Percentiles rank a stretch among this genome's conserved stretches.
phyloP scores from a whole-genome alignment of 1,140 invertebrate genomes.

The Homarus americanus region DNA sequence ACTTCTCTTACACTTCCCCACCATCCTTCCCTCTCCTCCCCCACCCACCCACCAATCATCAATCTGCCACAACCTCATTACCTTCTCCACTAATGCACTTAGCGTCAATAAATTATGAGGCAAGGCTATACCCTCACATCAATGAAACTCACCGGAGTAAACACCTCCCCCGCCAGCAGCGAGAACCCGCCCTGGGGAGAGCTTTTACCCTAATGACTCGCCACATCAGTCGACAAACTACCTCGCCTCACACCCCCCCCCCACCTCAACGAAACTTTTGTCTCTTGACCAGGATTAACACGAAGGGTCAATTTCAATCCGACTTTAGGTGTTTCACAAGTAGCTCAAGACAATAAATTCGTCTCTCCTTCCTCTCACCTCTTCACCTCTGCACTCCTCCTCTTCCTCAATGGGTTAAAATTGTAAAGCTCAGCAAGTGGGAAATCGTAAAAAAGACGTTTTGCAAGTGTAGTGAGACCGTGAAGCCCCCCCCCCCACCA shows the following conservation, averaged over 20 bases:
- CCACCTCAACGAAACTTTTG: background rate
- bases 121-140: background rate
- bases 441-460: too few species aligned
- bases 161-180: background rate
- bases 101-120: slow-evolving; percentile 34
- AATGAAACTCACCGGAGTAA: background rate
- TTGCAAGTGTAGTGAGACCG: too few species aligned
- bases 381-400: too few species aligned
- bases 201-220: background rate
- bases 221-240: background rate
- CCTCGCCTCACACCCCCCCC: background rate
- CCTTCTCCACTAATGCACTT: slow-evolving; percentile 24
- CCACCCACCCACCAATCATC: background rate
- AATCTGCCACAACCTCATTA: slow-evolving; percentile 26
- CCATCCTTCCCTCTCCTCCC: background rate
- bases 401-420: too few species aligned
- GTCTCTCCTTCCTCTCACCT: too few species aligned
- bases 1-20: background rate
- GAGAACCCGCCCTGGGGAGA: too few species aligned
- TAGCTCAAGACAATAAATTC: too few species aligned
- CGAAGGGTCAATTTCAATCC: too few species aligned
- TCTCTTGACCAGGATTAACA: too few species aligned
- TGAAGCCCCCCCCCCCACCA: too few species aligned
- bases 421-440: too few species aligned
- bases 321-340: too few species aligned